These are phyloP conservation scores for Halictus ligatus DNA, from an alignment of 2,888 invertebrate species.

Conservation along the genomic window DNA sequence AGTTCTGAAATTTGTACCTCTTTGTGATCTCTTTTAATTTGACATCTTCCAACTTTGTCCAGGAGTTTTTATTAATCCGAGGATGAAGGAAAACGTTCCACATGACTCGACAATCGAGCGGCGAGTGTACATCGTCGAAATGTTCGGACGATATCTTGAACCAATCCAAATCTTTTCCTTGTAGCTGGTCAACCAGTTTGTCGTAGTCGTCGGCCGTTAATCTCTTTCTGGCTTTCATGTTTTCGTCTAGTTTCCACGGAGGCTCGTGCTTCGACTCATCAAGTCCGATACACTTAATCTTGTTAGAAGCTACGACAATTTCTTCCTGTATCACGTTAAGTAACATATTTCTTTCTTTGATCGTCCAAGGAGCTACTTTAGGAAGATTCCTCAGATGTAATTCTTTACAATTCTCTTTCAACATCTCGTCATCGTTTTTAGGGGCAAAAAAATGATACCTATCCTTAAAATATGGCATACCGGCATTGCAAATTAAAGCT, in stretches of 20 bases:
- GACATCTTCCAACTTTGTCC: slow-evolving; percentile 85
- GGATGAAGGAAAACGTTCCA: slow-evolving; percentile 91
- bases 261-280: background rate
- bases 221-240: background rate
- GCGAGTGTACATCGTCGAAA: slow-evolving; percentile 86
- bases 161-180: slow-evolving; percentile 86
- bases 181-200: slow-evolving; percentile 71
- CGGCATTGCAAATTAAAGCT: slow-evolving; percentile 80
- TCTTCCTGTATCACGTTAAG: slow-evolving; percentile 84
- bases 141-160: slow-evolving; percentile 85
- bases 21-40: slow-evolving; percentile 82
- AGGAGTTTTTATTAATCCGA: slow-evolving; percentile 86
- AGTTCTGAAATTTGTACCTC: slow-evolving; percentile 86
- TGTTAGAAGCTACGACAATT: slow-evolving; percentile 65
- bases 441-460: slow-evolving; percentile 85
- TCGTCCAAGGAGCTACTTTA: slow-evolving; percentile 83
- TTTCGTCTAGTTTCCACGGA: fast-evolving
- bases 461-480: slow-evolving; percentile 90
- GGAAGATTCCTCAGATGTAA: slow-evolving; percentile 76
- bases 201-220: slow-evolving; percentile 66
- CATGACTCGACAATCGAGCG: slow-evolving; percentile 88
- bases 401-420: slow-evolving; percentile 81
- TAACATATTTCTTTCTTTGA: slow-evolving; percentile 86
- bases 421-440: slow-evolving; percentile 87
- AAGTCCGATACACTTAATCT: fast-evolving